phyloP scores from a whole-genome alignment of 2,113 vertebrate genomes.

The Cynoglossus semilaevis region DNA sequence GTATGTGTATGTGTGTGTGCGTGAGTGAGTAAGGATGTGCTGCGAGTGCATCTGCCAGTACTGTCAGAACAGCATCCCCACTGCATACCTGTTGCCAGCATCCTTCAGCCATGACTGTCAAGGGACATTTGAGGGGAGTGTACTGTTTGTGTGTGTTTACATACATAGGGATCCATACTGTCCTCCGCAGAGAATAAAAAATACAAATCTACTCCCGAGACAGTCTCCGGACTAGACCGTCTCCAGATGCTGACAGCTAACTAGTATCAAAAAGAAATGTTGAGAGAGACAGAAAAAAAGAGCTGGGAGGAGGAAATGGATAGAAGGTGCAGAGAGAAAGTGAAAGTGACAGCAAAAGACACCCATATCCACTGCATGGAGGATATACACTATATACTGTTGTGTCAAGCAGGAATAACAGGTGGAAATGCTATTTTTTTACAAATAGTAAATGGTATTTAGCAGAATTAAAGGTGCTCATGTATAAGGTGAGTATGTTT shows the following conservation, averaged over 20 bases:
- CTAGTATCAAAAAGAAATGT: constrained; percentile 42
- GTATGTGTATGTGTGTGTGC: constrained; percentile 26
- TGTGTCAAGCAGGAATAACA: not conserved
- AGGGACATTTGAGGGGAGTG: constrained; percentile 49
- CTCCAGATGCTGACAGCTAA: constrained; percentile 49
- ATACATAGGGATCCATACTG: constrained; percentile 51
- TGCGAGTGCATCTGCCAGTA: constrained; percentile 78
- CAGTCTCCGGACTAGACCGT: constrained; percentile 31
- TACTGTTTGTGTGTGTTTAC: constrained; percentile 51
- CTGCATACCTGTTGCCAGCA: constrained; percentile 81
- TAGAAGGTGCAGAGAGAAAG: not conserved
- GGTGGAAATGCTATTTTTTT: no score
- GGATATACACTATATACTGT: not conserved
- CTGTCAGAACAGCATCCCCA: constrained; percentile 71
- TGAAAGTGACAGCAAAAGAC: not conserved
- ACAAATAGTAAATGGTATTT: no score
- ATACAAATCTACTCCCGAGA: constrained; percentile 36
- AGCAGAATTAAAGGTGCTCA: no score
- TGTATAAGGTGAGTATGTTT: no score
- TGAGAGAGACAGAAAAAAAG: not conserved
- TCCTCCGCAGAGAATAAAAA: constrained; percentile 46
- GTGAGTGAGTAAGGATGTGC: constrained; percentile 14
- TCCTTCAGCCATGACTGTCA: constrained; percentile 75
- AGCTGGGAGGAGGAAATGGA: not conserved
- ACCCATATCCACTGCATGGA: constrained; percentile 1